These are phyloP conservation scores for Conistra vaccinii DNA, from an alignment of 2,888 invertebrate genomes.

Conservation along the genomic window DNA sequence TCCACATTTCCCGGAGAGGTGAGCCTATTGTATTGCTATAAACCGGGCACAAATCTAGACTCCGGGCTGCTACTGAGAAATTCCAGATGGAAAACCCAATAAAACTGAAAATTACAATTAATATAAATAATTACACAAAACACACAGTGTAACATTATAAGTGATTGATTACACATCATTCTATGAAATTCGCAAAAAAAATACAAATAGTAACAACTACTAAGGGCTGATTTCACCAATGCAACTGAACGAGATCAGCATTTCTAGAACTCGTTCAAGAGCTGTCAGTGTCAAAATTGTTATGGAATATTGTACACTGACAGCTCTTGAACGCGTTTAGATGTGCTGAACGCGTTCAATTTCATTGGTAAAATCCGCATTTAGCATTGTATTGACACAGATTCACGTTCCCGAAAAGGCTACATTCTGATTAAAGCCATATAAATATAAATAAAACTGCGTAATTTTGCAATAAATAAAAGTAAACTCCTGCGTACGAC, in stretches of 20 bases:
- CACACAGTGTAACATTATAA: neutral
- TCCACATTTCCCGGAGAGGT: neutral
- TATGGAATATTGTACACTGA: no score
- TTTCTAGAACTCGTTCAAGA: no score
- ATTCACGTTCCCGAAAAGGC: no score
- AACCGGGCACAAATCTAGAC: neutral
- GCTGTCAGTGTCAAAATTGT: no score
- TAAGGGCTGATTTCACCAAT: no score
- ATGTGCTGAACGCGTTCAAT: no score
- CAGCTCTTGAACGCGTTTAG: no score
- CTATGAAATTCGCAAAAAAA: neutral
- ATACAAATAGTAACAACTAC: neutral
- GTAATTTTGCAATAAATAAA: conserved; percentile 51
- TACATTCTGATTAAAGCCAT: conserved; percentile 11
- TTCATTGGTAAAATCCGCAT: no score
- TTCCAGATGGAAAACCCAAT: neutral
- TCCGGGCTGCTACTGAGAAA: neutral
- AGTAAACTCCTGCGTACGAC: conserved; percentile 44
- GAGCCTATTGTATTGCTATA: neutral
- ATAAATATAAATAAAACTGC: conserved; percentile 39
- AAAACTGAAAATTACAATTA: neutral
- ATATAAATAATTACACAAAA: neutral
- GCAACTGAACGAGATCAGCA: no score
- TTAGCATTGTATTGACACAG: no score
- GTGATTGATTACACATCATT: neutral